These are phyloP conservation scores for Tachina grossa DNA, from an alignment of 2,888 invertebrate species.

Conservation along the genomic window DNA sequence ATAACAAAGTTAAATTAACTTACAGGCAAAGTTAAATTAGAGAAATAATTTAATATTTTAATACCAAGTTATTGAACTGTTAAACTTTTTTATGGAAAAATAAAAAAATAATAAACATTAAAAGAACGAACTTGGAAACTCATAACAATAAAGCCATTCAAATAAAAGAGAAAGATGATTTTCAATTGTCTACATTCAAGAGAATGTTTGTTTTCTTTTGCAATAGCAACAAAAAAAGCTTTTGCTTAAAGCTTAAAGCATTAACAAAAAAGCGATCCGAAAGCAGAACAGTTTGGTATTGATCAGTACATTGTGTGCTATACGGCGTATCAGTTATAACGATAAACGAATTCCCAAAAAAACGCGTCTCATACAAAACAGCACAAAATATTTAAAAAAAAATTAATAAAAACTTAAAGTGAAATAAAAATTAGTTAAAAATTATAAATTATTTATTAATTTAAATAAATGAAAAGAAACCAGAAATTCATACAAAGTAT, in stretches of 20 bases:
- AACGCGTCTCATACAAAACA: constrained; percentile 42
- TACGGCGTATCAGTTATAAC: constrained; percentile 72
- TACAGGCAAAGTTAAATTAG: too few relatives aligned
- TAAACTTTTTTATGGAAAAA: too few relatives aligned
- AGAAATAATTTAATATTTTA: too few relatives aligned
- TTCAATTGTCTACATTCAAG: constrained; percentile 1
- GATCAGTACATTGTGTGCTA: constrained; percentile 76
- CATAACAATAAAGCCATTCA: not conserved
- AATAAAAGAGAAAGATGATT: constrained; percentile 17
- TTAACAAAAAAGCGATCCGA: not conserved
- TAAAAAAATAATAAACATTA: too few relatives aligned
- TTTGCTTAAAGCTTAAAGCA: constrained; percentile 43
- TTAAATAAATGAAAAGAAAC: too few relatives aligned
- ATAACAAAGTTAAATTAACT: too few relatives aligned
- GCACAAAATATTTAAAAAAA: constrained; percentile 25
- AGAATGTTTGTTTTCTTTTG: constrained; percentile 5
- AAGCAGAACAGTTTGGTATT: constrained; percentile 15
- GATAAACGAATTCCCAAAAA: constrained; percentile 23
- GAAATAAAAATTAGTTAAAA: not conserved
- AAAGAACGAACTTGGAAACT: too few relatives aligned
- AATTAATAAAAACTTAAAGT: not conserved
- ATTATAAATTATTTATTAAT: not conserved
- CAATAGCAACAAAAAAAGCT: constrained; percentile 36
- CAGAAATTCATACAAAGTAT: too few relatives aligned
- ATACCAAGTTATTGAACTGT: too few relatives aligned